Conservation (phyloP, 2,797 vertebrate species). For the Austrolebias charrua region DNA sequence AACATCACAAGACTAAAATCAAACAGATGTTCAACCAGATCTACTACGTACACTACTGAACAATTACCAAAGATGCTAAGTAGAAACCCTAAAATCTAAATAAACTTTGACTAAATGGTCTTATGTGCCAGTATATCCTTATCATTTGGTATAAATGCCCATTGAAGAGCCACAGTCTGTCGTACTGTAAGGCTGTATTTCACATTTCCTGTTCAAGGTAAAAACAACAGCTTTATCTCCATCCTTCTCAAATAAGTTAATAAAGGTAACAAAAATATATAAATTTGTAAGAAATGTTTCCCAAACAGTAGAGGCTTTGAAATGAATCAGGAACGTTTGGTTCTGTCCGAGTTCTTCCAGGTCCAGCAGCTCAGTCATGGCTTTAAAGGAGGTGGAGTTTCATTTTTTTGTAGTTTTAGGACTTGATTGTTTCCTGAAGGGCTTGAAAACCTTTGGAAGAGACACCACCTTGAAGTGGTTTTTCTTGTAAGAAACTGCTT, state of each 20-base stretch:
- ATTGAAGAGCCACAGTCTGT: background rate
- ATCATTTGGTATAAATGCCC: background rate
- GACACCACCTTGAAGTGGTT: conserved; percentile 82
- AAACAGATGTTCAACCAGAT: background rate
- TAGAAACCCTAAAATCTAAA: background rate
- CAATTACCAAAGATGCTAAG: background rate
- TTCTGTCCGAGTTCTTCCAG: background rate
- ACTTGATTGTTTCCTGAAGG: conserved; percentile 46
- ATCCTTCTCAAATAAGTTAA: background rate
- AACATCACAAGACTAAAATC: background rate
- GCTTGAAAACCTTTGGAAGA: conserved; percentile 63
- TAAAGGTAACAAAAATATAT: conserved; percentile 3
- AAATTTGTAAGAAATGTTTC: conserved; percentile 5
- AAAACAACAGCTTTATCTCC: conserved; percentile 11
- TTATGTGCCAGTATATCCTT: too few relatives aligned
- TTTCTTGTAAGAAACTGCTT: conserved; percentile 85
- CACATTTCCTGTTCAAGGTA: background rate
- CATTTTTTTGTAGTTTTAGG: conserved; percentile 23
- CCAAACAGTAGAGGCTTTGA: conserved; percentile 8
- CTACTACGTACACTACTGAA: too few relatives aligned
- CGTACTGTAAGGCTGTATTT: background rate
- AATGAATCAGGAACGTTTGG: conserved; percentile 8
- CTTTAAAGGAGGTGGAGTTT: conserved; percentile 11
- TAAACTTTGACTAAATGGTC: too few relatives aligned
- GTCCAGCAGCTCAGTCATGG: too few relatives aligned